Evolutionary conservation across 2,113 vertebrate genomes (phyloP).

Genomic region (Halcyon malimbica): DNA sequence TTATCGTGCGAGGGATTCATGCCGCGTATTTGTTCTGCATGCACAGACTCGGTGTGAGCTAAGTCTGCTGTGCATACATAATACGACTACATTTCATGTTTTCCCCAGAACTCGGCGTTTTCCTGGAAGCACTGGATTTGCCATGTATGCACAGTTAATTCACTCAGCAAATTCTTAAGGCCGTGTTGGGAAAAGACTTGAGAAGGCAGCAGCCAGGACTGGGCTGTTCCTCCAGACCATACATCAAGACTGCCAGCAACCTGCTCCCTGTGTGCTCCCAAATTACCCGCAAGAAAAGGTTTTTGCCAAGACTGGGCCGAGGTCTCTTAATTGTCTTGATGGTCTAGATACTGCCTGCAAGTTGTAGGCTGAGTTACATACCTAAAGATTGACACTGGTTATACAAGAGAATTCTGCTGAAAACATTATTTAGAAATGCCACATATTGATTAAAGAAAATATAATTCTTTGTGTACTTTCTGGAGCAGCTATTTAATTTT

Average conservation of each 20-base stretch:
- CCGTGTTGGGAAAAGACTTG: background rate
- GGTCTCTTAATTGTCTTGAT: background rate
- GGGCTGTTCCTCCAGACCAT: background rate
- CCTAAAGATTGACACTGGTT: background rate
- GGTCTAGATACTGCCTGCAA: background rate
- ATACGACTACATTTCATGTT: rapidly evolving
- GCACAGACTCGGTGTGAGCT: background rate
- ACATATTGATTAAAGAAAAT: background rate
- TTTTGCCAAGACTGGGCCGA: background rate
- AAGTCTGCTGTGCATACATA: background rate
- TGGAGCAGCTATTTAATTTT: background rate
- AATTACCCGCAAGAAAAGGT: background rate
- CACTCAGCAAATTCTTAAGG: background rate
- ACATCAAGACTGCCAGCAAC: background rate
- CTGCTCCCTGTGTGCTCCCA: background rate
- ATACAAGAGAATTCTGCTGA: background rate
- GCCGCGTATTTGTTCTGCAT: background rate
- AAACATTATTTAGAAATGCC: background rate
- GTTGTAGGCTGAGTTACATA: background rate
- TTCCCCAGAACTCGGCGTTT: background rate
- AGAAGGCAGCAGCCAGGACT: background rate
- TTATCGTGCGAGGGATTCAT: background rate
- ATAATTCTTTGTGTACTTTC: background rate
- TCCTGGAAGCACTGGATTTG: background rate
- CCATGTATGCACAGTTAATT: rapidly evolving